These are phyloP conservation scores for Geopemphigus sp. DNA, from an alignment of 1,140 invertebrate species.

Conservation along the genomic window DNA sequence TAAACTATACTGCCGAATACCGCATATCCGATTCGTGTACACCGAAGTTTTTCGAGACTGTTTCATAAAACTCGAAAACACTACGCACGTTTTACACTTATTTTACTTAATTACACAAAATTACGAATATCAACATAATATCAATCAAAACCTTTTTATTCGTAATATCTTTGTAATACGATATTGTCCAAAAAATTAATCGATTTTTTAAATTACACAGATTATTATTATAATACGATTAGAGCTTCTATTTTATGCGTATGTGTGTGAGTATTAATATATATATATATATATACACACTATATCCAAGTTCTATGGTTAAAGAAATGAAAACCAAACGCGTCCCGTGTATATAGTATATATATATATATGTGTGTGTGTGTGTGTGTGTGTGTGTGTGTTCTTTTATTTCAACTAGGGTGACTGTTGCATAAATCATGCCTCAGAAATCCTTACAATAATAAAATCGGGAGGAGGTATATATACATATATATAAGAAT, in stretches of 20 bases:
- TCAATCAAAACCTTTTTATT: too few species aligned
- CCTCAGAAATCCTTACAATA: constrained; percentile 27
- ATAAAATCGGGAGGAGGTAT: constrained; percentile 29
- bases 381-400: too few species aligned
- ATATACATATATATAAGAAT: constrained; percentile 13
- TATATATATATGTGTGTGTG: too few species aligned
- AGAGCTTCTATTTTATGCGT: not conserved
- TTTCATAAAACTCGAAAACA: too few species aligned
- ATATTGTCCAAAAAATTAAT: not conserved
- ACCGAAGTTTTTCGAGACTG: too few species aligned
- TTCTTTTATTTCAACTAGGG: constrained; percentile 17
- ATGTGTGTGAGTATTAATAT: too few species aligned
- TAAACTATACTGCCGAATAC: too few species aligned
- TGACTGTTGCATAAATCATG: constrained; percentile 42
- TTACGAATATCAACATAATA: too few species aligned
- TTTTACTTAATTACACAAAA: too few species aligned
- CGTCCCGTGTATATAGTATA: not conserved
- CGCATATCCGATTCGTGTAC: too few species aligned
- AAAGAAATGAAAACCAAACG: constrained; percentile 30
- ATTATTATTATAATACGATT: not conserved
- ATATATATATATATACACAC: not conserved
- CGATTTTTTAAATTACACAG: not conserved
- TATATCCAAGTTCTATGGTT: not conserved
- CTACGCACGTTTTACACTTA: too few species aligned
- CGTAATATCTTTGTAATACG: too few species aligned